Evolutionary conservation across 1,140 invertebrate species (phyloP), one percentile per base, ranked within the genome.

Genomic region (Euwallacea similis): DNA sequence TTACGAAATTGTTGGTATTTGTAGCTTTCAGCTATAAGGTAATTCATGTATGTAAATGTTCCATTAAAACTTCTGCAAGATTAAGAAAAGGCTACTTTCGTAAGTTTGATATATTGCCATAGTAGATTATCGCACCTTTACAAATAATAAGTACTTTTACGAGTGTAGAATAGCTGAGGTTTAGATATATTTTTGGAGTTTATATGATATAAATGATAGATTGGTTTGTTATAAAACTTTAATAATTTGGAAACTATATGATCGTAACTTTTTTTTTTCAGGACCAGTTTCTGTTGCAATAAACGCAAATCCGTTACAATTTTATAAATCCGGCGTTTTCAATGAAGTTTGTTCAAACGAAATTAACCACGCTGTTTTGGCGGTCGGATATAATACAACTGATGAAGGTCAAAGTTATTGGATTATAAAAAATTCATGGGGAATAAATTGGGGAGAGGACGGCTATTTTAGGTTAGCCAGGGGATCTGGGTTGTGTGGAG

Each of bases 201-300:
- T 33, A 33, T 33, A 33, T 33, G 21, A 33, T 33, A 4, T 33
- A 33, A 33, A 33, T 33, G 21, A 33, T 33, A 4, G 21, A 33
- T 33, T 4, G 1, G 21, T 33, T 2, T 33, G 21, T 33, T 33
- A 33, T 33, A 33, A 33, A 33, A 33, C 21, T 33, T 33, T 33
- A 4, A 4, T 33, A 4, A 2, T 2, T 33, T 33, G 21, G 21
- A 33, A 33, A 33, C 21, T 33, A 33, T 4, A 56, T 6, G n/a
- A 8, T 21, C 69, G 69, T 33, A 46, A 60, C 58, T 67, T 62
- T 41, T 44, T n/a, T 41, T 64, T 64, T 47, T 15, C 58, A 89
- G 96, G 96, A 15, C 96, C 96, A 7, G 78, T 92, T 10, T 87
- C 90, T 9, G 87, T 93, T 58, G 96, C 95, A 69, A 98, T 98